phyloP scores from a whole-genome alignment of 2,888 invertebrate species.

The Neoascia interrupta region DNA sequence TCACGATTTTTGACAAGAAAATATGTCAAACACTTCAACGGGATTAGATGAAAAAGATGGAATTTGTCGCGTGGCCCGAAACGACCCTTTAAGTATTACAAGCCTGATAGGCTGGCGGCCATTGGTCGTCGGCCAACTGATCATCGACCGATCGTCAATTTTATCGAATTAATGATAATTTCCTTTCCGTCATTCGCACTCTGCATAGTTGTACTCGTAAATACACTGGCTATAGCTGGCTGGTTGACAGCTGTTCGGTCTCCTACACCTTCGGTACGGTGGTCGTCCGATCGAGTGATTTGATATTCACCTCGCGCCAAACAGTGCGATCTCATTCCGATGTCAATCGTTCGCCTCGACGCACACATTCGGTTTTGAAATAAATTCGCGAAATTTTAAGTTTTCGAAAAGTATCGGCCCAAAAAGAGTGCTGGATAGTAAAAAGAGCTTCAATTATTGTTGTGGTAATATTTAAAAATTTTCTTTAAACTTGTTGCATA shows the following conservation, averaged over 20 bases:
- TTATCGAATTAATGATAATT: slow-evolving; percentile 68
- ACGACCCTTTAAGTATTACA: not conserved
- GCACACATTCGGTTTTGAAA: slow-evolving; percentile 29
- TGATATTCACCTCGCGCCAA: slow-evolving; percentile 62
- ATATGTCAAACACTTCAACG: not conserved
- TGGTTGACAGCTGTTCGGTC: slow-evolving; percentile 30
- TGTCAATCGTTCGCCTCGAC: slow-evolving; percentile 57
- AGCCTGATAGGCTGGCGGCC: not conserved
- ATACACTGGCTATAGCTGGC: too few relatives aligned
- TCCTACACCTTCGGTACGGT: slow-evolving; percentile 57
- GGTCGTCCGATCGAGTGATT: slow-evolving; percentile 41
- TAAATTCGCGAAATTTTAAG: slow-evolving; percentile 36
- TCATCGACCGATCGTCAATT: slow-evolving; percentile 50
- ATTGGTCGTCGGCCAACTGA: not conserved
- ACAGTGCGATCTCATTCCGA: slow-evolving; percentile 62
- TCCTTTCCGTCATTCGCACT: slow-evolving; percentile 62
- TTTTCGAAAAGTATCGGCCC: too few relatives aligned
- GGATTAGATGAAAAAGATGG: slow-evolving; percentile 4
- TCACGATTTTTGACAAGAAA: too few relatives aligned
- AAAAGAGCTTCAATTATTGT: too few relatives aligned
- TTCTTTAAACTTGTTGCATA: too few relatives aligned
- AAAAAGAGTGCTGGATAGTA: too few relatives aligned
- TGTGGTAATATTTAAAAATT: too few relatives aligned
- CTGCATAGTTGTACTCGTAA: too few relatives aligned
- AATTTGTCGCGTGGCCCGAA: slow-evolving; percentile 34